Evolutionary conservation across 2,113 vertebrate genomes (phyloP).

Genomic region (Hippocampus zosterae): DNA sequence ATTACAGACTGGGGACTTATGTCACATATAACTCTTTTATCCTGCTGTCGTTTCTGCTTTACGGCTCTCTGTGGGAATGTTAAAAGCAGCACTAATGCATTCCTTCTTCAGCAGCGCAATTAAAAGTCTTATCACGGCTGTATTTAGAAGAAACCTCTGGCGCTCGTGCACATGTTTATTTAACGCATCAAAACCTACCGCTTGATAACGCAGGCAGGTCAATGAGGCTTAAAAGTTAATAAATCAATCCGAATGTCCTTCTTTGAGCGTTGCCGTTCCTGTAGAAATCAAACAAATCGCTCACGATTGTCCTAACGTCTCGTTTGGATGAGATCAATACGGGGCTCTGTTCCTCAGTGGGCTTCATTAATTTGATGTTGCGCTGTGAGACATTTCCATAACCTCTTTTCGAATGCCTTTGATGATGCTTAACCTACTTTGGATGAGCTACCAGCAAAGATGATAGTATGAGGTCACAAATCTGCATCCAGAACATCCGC

Average conservation of each 20-base stretch:
- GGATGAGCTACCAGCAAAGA: conserved; percentile 38
- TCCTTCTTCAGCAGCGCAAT: conserved; percentile 50
- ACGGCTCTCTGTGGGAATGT: conserved; percentile 42
- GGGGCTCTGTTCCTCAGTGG: conserved; percentile 26
- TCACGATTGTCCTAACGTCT: conserved; percentile 38
- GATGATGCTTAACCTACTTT: conserved; percentile 64
- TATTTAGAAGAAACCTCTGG: conserved; percentile 30
- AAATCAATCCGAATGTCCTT: not conserved
- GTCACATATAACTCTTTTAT: conserved; percentile 50
- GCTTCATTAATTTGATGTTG: conserved; percentile 39
- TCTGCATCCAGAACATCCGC: conserved; percentile 39
- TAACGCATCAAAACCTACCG: conserved; percentile 22
- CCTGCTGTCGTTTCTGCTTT: conserved; percentile 31
- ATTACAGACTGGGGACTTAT: conserved; percentile 39
- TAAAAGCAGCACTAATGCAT: conserved; percentile 53
- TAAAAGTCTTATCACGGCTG: conserved; percentile 43
- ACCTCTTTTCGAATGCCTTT: conserved; percentile 45
- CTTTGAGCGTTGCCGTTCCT: conserved; percentile 22
- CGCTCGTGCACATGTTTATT: conserved; percentile 42
- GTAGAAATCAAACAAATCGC: conserved; percentile 36
- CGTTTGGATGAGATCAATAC: conserved; percentile 39
- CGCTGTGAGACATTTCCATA: conserved; percentile 30
- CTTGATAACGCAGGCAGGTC: conserved; percentile 26
- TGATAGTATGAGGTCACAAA: conserved; percentile 44
- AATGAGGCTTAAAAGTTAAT: conserved; percentile 22